A percentile compares a stretch with the other conserved stretches of the same genome.
phyloP scores from a whole-genome alignment of 2,113 vertebrate species.

The Nyctereutes procyonoides region DNA sequence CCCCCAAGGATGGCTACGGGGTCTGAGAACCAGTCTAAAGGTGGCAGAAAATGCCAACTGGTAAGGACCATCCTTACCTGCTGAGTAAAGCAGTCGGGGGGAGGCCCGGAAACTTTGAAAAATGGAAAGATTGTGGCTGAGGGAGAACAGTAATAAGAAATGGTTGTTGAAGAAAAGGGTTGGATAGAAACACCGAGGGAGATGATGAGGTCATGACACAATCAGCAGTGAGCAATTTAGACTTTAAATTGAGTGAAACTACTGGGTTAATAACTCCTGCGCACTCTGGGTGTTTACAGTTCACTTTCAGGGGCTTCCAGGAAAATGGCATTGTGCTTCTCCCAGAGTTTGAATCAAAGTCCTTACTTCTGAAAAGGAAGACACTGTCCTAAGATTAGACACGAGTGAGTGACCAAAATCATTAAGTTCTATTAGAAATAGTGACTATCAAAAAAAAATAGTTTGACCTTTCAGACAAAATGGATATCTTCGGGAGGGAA shows the following conservation, averaged over 20 bases:
- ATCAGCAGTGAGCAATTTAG: constrained; percentile 59
- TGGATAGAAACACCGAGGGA: constrained; percentile 72
- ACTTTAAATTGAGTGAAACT: constrained; percentile 67
- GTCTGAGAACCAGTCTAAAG: neutral
- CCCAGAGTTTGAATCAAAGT: constrained; percentile 51
- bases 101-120: neutral
- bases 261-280: constrained; percentile 63
- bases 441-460: neutral
- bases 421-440: constrained; percentile 53
- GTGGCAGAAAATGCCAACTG: neutral
- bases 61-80: neutral
- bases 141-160: constrained; percentile 36
- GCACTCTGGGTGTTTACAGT: constrained; percentile 48
- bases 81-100: neutral
- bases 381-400: constrained; percentile 6
- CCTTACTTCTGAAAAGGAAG: constrained; percentile 26
- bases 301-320: constrained; percentile 48
- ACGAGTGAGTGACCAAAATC: constrained; percentile 30
- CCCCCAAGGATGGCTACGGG: neutral
- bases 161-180: constrained; percentile 56
- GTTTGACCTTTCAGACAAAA: constrained; percentile 58
- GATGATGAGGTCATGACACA: constrained; percentile 77
- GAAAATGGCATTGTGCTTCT: constrained; percentile 69
- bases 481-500: neutral
- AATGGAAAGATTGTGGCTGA: constrained; percentile 57